Evolutionary conservation across 2,888 invertebrate species (phyloP).

Genomic region (Drepana falcataria): DNA sequence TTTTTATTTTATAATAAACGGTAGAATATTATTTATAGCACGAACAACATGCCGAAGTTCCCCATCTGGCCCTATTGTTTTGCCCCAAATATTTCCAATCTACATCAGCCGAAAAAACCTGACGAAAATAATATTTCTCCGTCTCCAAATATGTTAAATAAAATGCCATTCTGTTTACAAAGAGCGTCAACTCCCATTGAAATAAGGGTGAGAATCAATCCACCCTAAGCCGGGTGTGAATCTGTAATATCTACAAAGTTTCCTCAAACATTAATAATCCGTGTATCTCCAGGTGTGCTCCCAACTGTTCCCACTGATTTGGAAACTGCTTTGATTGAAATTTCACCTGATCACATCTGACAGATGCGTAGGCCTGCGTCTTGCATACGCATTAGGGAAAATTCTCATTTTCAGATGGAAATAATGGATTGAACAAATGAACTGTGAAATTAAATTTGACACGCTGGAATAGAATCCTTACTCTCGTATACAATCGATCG

Average conservation of each 20-base stretch:
- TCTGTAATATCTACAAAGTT: slow-evolving; percentile 5
- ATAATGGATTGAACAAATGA: neutral
- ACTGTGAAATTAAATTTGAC: neutral
- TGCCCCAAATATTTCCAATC: neutral
- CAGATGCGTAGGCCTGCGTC: neutral
- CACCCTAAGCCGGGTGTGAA: slow-evolving; percentile 4
- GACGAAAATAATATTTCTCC: neutral
- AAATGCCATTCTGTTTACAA: neutral
- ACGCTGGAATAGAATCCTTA: neutral
- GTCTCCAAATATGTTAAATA: neutral
- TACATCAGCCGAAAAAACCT: neutral
- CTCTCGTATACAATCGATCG: neutral
- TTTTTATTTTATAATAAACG: no score
- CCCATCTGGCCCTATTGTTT: neutral
- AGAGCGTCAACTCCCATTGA: neutral
- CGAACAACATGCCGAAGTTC: neutral
- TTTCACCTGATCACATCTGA: slow-evolving; percentile 9
- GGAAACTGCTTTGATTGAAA: slow-evolving; percentile 20
- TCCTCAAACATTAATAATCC: slow-evolving; percentile 16
- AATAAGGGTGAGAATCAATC: slow-evolving; percentile 2
- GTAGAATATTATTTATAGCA: no score
- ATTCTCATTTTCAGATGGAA: neutral
- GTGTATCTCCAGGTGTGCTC: slow-evolving; percentile 7
- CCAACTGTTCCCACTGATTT: slow-evolving; percentile 17
- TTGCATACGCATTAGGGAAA: neutral